phyloP scores from a whole-genome alignment of 2,113 vertebrate genomes.

The Rhynchomys soricoides region DNA sequence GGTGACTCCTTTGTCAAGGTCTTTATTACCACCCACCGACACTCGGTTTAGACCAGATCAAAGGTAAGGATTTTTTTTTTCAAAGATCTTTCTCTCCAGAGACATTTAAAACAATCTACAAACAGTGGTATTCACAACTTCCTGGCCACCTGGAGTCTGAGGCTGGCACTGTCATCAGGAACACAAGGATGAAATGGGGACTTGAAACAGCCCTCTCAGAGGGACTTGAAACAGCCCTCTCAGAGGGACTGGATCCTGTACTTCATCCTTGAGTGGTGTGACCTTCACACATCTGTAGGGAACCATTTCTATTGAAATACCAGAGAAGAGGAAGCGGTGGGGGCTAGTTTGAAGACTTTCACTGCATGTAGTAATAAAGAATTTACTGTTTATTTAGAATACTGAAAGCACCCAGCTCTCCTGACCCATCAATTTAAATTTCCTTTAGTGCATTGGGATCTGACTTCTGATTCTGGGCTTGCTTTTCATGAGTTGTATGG shows the following conservation, averaged over 20 bases:
- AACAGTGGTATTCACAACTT: neutral
- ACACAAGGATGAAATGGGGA: neutral
- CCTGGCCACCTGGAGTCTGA: neutral
- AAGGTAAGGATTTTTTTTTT: constrained; percentile 87
- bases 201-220: neutral
- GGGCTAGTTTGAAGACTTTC: neutral
- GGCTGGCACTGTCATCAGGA: neutral
- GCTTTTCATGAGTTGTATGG: neutral
- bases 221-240: too few species aligned
- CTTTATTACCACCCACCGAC: constrained; percentile 93
- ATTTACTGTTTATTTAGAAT: neutral
- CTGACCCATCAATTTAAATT: neutral
- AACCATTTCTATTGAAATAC: neutral
- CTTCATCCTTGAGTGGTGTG: neutral
- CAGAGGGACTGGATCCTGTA: fast-evolving
- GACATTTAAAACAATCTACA: neutral
- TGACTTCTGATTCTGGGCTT: neutral
- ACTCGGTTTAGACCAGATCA: constrained; percentile 96
- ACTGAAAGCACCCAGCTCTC: neutral
- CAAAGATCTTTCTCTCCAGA: constrained; percentile 13
- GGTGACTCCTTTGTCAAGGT: constrained; percentile 87
- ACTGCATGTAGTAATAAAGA: neutral
- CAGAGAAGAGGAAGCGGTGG: neutral
- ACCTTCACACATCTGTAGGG: neutral
- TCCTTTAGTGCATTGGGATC: neutral